A percentile compares a stretch with the other conserved stretches of the same genome.
Evolutionary conservation across 2,797 vertebrate genomes (phyloP).

Genomic region (Luscinia megarhynchos): DNA sequence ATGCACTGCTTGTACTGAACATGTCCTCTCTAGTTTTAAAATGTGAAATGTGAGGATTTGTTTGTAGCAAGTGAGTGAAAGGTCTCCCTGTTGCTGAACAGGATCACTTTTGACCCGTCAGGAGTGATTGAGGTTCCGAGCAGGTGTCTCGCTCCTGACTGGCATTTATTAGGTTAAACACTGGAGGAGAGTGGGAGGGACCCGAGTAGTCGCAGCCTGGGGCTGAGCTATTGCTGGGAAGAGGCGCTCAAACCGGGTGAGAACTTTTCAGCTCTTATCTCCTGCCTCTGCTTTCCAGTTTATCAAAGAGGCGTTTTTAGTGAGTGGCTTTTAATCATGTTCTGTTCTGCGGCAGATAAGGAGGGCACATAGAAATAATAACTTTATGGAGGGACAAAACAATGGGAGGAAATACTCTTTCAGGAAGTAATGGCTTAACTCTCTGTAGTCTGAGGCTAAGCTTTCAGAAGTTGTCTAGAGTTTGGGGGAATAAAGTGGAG

Average conservation of each 20-base stretch:
- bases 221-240: constrained; percentile 32
- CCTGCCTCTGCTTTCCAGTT: neutral
- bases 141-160: neutral
- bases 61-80: neutral
- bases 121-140: neutral
- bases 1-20: neutral
- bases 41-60: neutral
- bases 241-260: constrained; percentile 13
- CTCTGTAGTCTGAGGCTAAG: constrained; percentile 27
- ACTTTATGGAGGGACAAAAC: constrained; percentile 32
- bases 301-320: neutral
- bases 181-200: constrained; percentile 33
- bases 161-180: constrained; percentile 63
- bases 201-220: neutral
- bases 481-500: neutral
- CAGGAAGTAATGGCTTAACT: constrained; percentile 70
- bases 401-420: constrained; percentile 70
- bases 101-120: neutral
- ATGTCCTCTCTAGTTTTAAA: neutral
- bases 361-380: neutral
- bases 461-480: neutral
- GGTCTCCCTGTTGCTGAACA: neutral
- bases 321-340: neutral
- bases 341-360: neutral
- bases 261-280: neutral